Evolutionary conservation across 2,888 invertebrate genomes (phyloP).

Genomic region (Athetis lepigone): DNA sequence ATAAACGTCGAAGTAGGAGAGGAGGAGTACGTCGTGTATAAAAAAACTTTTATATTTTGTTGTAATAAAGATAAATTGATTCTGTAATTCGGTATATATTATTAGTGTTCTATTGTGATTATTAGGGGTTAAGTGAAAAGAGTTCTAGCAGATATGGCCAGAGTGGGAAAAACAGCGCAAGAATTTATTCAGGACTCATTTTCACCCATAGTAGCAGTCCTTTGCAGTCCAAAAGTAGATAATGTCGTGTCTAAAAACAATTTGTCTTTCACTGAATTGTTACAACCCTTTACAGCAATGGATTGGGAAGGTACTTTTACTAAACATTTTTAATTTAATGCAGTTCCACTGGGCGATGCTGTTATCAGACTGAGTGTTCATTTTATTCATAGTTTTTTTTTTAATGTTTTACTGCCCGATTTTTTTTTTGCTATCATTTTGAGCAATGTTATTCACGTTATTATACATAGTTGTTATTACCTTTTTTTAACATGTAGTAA

Average conservation of each 20-base stretch:
- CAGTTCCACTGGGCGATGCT: constrained; percentile 1
- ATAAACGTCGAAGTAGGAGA: too few relatives aligned
- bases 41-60: too few relatives aligned
- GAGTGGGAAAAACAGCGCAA: constrained; percentile 91
- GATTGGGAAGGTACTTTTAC: constrained; percentile 84
- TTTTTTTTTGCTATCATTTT: neutral
- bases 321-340: constrained; percentile 7
- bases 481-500: too few relatives aligned
- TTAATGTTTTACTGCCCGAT: too few relatives aligned
- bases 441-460: neutral
- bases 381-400: neutral
- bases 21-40: too few relatives aligned
- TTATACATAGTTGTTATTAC: too few relatives aligned
- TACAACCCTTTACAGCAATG: constrained; percentile 97
- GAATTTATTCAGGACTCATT: constrained; percentile 97
- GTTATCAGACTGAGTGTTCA: neutral
- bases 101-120: neutral
- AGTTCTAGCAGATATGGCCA: constrained; percentile 67
- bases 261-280: constrained; percentile 96
- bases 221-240: constrained; percentile 96
- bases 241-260: constrained; percentile 97
- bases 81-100: neutral
- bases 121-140: neutral
- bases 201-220: constrained; percentile 96
- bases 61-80: neutral